Evolutionary conservation across 2,113 vertebrate species (phyloP), one percentile per base, ranked within the genome.

Genomic region (Bubo blakistoni): DNA sequence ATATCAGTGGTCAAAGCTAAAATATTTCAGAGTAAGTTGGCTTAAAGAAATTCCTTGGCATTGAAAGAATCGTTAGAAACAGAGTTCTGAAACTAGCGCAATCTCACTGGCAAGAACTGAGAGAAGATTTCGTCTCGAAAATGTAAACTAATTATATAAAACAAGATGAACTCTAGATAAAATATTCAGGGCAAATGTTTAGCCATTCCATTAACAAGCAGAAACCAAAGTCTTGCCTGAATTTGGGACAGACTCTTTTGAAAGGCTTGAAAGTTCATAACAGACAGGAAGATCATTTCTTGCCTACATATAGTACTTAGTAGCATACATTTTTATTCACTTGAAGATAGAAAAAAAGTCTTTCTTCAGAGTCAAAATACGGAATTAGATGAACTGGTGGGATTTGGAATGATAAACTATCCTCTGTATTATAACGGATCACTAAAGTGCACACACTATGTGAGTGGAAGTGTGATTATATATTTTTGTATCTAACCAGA

Each of bases 391-490:
- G 3, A 58, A 17, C 24, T 49, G 9, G 6, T 66, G n/a, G 16
- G 21, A 58, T 81, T 72, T 77, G 40, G 36, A 58, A 92, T 52
- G 19, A 4, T 58, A 70, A 55, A 42, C 10, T 62, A 9, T 52
- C 4, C 77, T n/a, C 22, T 27, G 11, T 59, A 26, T 58, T 81
- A 7, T 32, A 86, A 87, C 5, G 59, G 29, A 36, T 57, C 5
- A 7, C 16, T 84, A 30, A 38, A 0, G 0, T 32, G 25, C 4
- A 38, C 5, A 13, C 5, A 8, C 30, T 36, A 30, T 8, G 6
- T 29, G 10, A 62, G 11, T 38, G 22, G 22, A 90, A 88, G 17
- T 22, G 25, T 57, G 17, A 12, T 51, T 54, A 29, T 9, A 2
- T 38, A 11, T 7, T 55, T 81, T 38, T 55, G 7, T 57, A 34